A percentile compares a stretch with the other conserved stretches of the same genome.
Evolutionary conservation across 2,113 vertebrate genomes (phyloP).

Genomic region (Sisor rabdophorus): DNA sequence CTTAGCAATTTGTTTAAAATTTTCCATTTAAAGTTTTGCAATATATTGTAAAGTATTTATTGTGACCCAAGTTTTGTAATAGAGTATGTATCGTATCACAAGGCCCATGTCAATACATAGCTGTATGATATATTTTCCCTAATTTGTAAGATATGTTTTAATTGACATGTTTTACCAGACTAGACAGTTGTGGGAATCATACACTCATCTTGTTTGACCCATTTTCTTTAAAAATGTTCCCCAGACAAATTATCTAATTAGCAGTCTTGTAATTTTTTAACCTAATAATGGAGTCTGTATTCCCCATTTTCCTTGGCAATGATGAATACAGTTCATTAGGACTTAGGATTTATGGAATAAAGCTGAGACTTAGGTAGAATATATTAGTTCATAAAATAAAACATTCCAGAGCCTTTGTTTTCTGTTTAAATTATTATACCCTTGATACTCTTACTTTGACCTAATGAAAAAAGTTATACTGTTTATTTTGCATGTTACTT

Average conservation of each 20-base stretch:
- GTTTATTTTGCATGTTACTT: background rate
- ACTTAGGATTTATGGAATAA: background rate
- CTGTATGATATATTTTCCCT: conserved; percentile 33
- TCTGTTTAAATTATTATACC: background rate
- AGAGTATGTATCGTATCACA: too few relatives aligned
- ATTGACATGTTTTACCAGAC: conserved; percentile 51
- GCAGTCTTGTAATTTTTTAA: conserved; percentile 13
- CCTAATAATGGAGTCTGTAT: background rate
- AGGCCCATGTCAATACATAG: too few relatives aligned
- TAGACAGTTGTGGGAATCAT: conserved; percentile 46
- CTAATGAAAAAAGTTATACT: background rate
- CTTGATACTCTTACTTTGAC: background rate
- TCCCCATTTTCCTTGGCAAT: background rate
- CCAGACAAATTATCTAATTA: conserved; percentile 51
- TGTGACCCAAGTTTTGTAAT: too few relatives aligned
- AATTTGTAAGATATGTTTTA: conserved; percentile 50
- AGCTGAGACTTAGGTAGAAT: background rate
- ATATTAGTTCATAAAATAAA: background rate
- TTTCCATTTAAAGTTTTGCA: too few relatives aligned
- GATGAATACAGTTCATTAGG: background rate
- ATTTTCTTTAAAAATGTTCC: conserved; percentile 59
- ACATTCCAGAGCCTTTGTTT: background rate
- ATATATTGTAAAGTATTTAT: too few relatives aligned
- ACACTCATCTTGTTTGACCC: conserved; percentile 52
- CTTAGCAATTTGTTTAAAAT: too few relatives aligned